A percentile compares a stretch with the other conserved stretches of the same genome.
phyloP scores from a whole-genome alignment of 2,888 invertebrate genomes.

The Hoplodrina ambigua region DNA sequence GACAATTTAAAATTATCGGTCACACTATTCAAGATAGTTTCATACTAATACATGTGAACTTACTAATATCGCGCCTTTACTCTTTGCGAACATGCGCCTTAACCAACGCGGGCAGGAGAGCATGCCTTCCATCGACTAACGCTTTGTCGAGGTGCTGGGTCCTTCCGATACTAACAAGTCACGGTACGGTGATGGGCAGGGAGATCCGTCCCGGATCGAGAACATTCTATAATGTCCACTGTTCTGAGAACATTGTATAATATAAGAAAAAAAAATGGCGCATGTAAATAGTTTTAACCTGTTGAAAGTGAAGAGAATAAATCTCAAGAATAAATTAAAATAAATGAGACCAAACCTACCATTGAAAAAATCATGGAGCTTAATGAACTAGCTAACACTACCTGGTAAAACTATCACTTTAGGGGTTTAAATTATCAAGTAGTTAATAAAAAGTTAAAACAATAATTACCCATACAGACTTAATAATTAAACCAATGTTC shows the following conservation, averaged over 20 bases:
- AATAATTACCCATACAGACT: no score
- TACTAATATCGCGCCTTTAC: not conserved
- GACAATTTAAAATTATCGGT: not conserved
- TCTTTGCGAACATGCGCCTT: not conserved
- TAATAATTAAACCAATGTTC: no score
- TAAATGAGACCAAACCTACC: not conserved
- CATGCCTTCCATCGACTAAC: slow-evolving; percentile 28
- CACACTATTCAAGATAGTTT: not conserved
- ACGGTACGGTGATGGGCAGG: slow-evolving; percentile 13
- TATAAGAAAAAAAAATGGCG: no score
- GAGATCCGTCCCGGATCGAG: slow-evolving; percentile 12
- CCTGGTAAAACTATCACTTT: no score
- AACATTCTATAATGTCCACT: slow-evolving; percentile 1
- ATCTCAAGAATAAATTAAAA: not conserved
- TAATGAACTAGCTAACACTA: no score
- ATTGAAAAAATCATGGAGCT: not conserved
- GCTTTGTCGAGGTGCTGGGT: slow-evolving; percentile 54
- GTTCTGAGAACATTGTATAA: not conserved
- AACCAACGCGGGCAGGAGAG: slow-evolving; percentile 16
- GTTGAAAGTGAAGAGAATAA: no score
- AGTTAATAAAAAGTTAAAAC: no score
- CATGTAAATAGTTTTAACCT: no score
- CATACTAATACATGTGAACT: not conserved
- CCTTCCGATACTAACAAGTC: slow-evolving; percentile 36
- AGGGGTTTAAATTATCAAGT: no score